A percentile compares a stretch with the other conserved stretches of the same genome.
Evolutionary conservation across 2,888 invertebrate genomes (phyloP).

Genomic region (Melanotus villosus): DNA sequence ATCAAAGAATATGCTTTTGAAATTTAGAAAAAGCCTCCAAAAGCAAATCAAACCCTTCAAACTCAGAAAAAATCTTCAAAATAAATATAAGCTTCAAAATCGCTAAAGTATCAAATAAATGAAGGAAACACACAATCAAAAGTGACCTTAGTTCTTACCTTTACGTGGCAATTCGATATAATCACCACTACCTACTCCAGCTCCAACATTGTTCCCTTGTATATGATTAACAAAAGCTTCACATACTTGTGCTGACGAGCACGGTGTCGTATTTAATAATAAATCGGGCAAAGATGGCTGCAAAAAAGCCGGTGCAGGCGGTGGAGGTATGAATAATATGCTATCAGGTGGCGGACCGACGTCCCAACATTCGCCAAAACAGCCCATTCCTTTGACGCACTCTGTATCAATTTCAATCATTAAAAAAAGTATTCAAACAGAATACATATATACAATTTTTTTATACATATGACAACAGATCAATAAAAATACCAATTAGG

Average conservation of each 20-base stretch:
- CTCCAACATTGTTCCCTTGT: slow-evolving; percentile 61
- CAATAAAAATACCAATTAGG: no score
- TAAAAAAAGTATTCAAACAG: no score
- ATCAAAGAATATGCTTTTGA: no score
- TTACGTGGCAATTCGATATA: slow-evolving; percentile 86
- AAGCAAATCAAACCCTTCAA: no score
- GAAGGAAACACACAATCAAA: no score
- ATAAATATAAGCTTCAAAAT: no score
- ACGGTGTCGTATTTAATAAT: slow-evolving; percentile 73
- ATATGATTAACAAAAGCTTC: slow-evolving; percentile 70
- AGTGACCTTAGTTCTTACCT: slow-evolving; percentile 73
- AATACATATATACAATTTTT: no score
- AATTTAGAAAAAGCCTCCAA: no score
- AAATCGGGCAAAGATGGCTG: slow-evolving; percentile 68
- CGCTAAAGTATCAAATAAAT: no score
- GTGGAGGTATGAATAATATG: slow-evolving; percentile 88
- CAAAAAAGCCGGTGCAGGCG: slow-evolving; percentile 85
- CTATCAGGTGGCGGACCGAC: slow-evolving; percentile 86
- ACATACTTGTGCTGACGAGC: slow-evolving; percentile 76
- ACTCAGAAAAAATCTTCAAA: no score
- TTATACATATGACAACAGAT: no score
- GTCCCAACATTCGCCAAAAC: slow-evolving; percentile 74
- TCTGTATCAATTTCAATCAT: not conserved
- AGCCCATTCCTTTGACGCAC: slow-evolving; percentile 67
- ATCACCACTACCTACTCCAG: slow-evolving; percentile 67